Percentiles rank a stretch among this genome's conserved stretches.
Evolutionary conservation across 2,113 vertebrate genomes (phyloP).

Genomic region (Neomonachus schauinslandi): DNA sequence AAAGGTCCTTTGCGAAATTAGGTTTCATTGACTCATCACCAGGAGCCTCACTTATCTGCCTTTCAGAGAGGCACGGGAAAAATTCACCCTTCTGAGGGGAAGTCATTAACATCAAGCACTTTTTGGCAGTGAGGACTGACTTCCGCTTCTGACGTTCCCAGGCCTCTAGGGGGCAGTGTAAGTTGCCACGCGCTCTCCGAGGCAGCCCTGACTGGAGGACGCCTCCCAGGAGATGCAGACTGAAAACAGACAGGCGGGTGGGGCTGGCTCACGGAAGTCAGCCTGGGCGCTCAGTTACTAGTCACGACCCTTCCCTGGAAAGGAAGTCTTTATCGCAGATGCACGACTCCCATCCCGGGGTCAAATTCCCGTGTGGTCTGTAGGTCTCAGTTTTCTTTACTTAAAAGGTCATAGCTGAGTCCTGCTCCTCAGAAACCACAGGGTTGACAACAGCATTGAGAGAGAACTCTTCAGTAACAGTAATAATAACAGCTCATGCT

Average conservation of each 20-base stretch:
- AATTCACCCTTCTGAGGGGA: not conserved
- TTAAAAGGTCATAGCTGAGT: not conserved
- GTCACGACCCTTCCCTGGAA: not conserved
- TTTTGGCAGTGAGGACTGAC: not conserved
- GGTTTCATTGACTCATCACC: no score
- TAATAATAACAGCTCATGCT: not conserved
- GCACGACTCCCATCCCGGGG: no score
- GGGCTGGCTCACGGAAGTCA: not conserved
- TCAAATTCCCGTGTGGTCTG: not conserved
- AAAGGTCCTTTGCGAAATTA: not conserved
- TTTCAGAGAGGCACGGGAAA: not conserved
- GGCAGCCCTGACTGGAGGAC: not conserved
- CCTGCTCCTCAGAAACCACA: not conserved
- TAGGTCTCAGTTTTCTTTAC: not conserved
- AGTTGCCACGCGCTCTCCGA: not conserved
- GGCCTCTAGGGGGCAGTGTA: not conserved
- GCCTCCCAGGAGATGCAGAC: not conserved
- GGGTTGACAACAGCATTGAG: not conserved
- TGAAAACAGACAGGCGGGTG: no score
- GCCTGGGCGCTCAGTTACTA: not conserved
- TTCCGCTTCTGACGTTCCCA: not conserved
- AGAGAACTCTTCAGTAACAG: not conserved
- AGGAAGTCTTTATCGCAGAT: not conserved
- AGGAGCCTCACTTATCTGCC: not conserved
- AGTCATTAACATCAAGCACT: not conserved